Percentiles rank a stretch among this genome's conserved stretches.
These are phyloP conservation scores for Eulacestoma nigropectus DNA, from an alignment of 2,113 vertebrate genomes.

Conservation along the genomic window DNA sequence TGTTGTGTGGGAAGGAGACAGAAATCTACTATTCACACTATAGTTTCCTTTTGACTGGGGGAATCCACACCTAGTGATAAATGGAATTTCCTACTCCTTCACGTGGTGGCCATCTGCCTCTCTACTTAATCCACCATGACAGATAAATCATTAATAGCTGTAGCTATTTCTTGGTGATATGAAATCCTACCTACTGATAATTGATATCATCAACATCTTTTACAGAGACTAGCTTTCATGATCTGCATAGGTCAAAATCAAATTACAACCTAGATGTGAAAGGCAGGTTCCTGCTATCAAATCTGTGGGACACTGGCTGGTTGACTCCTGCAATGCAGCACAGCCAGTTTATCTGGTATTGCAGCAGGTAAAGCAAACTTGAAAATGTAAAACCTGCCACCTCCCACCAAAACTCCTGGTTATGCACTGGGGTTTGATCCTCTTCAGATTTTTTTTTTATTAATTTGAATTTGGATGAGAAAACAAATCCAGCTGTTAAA, in stretches of 20 bases:
- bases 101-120: not conserved
- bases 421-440: not conserved
- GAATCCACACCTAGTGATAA: not conserved
- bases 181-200: not conserved
- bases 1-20: not conserved
- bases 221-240: not conserved
- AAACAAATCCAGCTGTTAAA: not conserved
- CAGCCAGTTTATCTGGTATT: slow-evolving; percentile 37
- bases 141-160: not conserved
- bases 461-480: not conserved
- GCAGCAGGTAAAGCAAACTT: not conserved
- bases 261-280: not conserved
- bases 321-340: slow-evolving; percentile 7
- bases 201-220: not conserved
- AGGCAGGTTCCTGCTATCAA: not conserved
- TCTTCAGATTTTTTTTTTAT: not conserved
- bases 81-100: not conserved
- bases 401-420: not conserved
- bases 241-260: not conserved
- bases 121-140: not conserved
- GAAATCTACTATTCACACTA: not conserved
- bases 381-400: not conserved
- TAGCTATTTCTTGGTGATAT: not conserved
- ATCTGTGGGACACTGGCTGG: not conserved
- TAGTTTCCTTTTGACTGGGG: not conserved